Evolutionary conservation across 2,113 vertebrate species (phyloP), one percentile per base, ranked within the genome.

Genomic region (Laticauda laticaudata): DNA sequence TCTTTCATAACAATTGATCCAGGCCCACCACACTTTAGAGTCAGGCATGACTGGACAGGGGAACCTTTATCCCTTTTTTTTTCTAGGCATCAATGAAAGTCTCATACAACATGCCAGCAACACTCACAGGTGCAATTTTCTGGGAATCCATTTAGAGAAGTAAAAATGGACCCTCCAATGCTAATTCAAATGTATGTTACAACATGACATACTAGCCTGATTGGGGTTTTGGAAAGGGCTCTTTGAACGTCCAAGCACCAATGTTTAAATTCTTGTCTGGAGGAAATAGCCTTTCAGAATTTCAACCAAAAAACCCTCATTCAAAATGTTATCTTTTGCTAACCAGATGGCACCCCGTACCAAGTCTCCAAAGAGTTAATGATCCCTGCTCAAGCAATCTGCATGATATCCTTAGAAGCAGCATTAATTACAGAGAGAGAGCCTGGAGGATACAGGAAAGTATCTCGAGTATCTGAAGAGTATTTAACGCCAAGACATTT

Each of bases 351-450:
- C 0, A 54, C n/a, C 34, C 39, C 1, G 29, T 11, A 24, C 20
- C 86, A 34, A 34, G 57, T 8, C 90, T 48, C 90, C 91, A 92
- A 96, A 96, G 95, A 90, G 96, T 97, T 97, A 97, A 0, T 0
- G 1, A 51, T 90, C 93, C 89, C 90, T 69, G 88, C 93, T 56
- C 93, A 95, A 86, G 59, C 91, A 55, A 75, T 94, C 91, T 86
- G 57, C 86, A 92, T 11, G 0, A 92, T 89, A 93, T 88, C 34
- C 87, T 92, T 94, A 95, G 93, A 88, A 95, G 96, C 88, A 94
- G 93, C 94, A 94, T 96, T 97, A 96, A 96, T 97, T 97, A 97
- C 94, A 97, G 93, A 96, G 95, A 96, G 94, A 96, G 94, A 93
- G 91, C 94, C 96, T 9, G 0, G 20, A 95, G 91, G 91, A 94